Conservation (phyloP, 2,113 vertebrate species). For the Dendrocopos noguchii region DNA sequence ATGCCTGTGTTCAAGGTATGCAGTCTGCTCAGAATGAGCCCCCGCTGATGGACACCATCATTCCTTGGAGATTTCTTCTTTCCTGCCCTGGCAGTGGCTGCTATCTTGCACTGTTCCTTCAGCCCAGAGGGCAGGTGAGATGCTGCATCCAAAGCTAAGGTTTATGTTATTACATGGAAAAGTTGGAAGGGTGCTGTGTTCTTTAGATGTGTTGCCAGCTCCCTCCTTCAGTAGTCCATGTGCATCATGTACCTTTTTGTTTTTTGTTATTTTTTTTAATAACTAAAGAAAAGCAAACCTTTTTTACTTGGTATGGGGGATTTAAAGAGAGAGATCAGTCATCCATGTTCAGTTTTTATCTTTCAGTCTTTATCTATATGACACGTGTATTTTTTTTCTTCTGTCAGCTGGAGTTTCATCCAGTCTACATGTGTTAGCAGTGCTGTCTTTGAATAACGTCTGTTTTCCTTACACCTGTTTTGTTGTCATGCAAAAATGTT, state of each 20-base stretch:
- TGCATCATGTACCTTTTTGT: conserved; percentile 43
- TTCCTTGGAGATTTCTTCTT: conserved; percentile 62
- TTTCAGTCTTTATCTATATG: conserved; percentile 27
- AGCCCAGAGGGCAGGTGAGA: conserved; percentile 62
- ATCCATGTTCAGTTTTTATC: neutral
- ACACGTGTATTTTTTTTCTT: neutral
- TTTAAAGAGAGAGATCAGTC: neutral
- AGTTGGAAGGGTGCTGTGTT: conserved; percentile 76
- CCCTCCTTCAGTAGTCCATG: conserved; percentile 78
- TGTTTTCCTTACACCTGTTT: conserved; percentile 33
- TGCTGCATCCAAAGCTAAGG: conserved; percentile 53
- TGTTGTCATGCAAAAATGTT: conserved; percentile 18
- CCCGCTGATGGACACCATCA: conserved; percentile 20
- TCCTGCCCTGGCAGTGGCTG: conserved; percentile 62
- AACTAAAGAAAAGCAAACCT: neutral
- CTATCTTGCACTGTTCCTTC: conserved; percentile 60
- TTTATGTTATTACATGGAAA: conserved; percentile 49
- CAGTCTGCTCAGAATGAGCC: conserved; percentile 56
- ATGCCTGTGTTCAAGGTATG: conserved; percentile 58
- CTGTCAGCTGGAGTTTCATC: conserved; percentile 18
- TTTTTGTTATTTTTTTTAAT: neutral
- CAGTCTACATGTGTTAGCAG: conserved; percentile 9
- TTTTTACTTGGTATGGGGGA: conserved; percentile 13
- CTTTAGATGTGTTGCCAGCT: conserved; percentile 78
- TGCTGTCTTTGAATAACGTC: conserved; percentile 11